A percentile compares a stretch with the other conserved stretches of the same genome.
Evolutionary conservation across 2,797 vertebrate genomes (phyloP).

Genomic region (Mormyrus proboscirostris): DNA sequence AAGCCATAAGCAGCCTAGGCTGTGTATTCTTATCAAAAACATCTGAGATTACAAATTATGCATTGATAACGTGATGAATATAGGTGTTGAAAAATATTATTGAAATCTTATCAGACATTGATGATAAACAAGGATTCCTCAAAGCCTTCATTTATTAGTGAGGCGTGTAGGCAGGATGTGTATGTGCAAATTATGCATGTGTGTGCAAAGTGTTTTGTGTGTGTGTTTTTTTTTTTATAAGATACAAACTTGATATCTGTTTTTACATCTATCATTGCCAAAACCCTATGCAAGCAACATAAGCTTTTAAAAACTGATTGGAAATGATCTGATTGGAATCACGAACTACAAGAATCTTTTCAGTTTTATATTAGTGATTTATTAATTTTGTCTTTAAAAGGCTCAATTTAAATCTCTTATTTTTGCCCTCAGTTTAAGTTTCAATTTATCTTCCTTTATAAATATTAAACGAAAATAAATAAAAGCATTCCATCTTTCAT

Average conservation of each 20-base stretch:
- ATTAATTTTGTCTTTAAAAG: background rate
- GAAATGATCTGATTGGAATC: background rate
- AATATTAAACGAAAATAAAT: background rate
- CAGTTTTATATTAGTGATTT: background rate
- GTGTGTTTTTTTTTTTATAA: background rate
- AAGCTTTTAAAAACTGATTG: background rate
- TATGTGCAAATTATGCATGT: background rate
- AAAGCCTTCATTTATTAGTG: background rate
- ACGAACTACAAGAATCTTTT: background rate
- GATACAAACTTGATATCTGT: background rate
- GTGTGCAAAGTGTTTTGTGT: background rate
- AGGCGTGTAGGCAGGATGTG: background rate
- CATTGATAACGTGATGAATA: background rate
- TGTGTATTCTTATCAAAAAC: background rate
- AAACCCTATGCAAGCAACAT: background rate
- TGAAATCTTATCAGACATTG: background rate
- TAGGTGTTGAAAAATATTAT: background rate
- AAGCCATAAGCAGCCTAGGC: background rate
- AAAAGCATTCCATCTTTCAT: background rate
- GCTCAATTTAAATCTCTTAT: background rate
- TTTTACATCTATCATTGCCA: background rate
- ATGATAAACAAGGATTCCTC: background rate
- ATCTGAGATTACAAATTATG: background rate
- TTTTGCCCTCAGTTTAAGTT: background rate
- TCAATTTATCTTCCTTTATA: background rate